These are phyloP conservation scores for Pogonognathellus flavescens DNA, from an alignment of 1,140 invertebrate species.

Conservation along the genomic window DNA sequence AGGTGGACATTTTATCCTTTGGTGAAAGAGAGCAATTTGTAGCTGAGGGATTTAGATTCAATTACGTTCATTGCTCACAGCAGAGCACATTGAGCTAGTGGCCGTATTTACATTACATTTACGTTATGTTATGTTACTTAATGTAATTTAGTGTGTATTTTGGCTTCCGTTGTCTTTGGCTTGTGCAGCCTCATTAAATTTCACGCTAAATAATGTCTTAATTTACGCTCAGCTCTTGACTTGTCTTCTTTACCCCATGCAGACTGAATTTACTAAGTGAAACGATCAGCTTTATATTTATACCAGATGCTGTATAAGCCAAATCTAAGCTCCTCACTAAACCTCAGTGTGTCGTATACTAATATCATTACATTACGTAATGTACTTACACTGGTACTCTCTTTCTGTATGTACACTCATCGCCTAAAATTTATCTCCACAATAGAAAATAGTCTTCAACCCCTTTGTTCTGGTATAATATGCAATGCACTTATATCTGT, in stretches of 20 bases:
- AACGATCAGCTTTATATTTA: slow-evolving; percentile 5
- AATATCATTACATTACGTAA: background rate
- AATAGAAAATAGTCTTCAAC: background rate
- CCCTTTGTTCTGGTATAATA: too few species aligned
- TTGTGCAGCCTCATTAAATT: slow-evolving; percentile 50
- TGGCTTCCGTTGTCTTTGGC: slow-evolving; percentile 37
- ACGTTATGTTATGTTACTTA: slow-evolving; percentile 49
- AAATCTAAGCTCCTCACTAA: background rate
- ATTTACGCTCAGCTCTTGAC: slow-evolving; percentile 49
- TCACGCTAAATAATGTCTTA: slow-evolving; percentile 50
- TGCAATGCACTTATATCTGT: background rate
- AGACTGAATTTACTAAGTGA: slow-evolving; percentile 11
- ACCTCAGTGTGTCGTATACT: background rate
- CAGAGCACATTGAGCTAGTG: slow-evolving; percentile 40
- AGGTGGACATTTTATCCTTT: slow-evolving; percentile 34
- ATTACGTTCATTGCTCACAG: slow-evolving; percentile 34
- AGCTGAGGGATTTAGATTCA: slow-evolving; percentile 48
- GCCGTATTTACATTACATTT: slow-evolving; percentile 49
- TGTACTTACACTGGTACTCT: background rate
- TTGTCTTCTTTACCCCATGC: slow-evolving; percentile 46
- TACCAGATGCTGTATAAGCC: background rate
- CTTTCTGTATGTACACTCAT: background rate
- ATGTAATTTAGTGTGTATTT: slow-evolving; percentile 36
- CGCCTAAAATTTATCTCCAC: too few species aligned
- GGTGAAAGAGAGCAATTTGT: slow-evolving; percentile 49